Conservation (phyloP, 2,797 vertebrate species). For the Perodicticus potto region DNA sequence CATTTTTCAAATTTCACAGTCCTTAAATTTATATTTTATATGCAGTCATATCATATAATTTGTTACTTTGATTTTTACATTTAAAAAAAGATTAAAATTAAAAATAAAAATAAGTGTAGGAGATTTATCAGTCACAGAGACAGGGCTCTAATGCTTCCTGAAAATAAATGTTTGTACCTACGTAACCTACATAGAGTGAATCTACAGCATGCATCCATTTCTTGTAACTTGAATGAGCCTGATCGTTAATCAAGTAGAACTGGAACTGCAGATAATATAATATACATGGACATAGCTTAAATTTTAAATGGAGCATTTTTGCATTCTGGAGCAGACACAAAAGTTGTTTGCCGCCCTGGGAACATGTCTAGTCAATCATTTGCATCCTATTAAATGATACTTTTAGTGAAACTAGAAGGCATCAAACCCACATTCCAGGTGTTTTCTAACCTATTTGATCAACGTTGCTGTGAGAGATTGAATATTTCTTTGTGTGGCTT, state of each 20-base stretch:
- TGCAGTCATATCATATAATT: background rate
- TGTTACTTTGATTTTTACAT: conserved; percentile 38
- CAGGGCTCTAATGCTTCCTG: background rate
- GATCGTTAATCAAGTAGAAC: conserved; percentile 32
- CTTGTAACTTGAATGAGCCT: background rate
- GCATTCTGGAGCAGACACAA: background rate
- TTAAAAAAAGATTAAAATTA: background rate
- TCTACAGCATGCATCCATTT: background rate
- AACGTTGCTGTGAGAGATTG: background rate
- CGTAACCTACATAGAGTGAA: background rate
- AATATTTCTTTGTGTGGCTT: conserved; percentile 3
- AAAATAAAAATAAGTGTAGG: background rate
- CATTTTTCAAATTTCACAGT: conserved; percentile 47
- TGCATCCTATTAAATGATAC: background rate
- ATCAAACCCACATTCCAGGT: background rate
- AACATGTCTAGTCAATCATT: background rate
- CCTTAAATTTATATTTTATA: conserved; percentile 51
- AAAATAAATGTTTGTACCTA: background rate
- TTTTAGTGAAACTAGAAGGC: background rate
- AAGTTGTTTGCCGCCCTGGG: background rate
- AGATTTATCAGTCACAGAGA: background rate
- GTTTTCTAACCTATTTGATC: conserved; percentile 30
- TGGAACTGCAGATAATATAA: conserved; percentile 31
- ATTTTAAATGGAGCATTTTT: conserved; percentile 18
- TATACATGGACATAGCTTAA: background rate